phyloP scores from a whole-genome alignment of 2,797 vertebrate species.

The Tragelaphus eurycerus region DNA sequence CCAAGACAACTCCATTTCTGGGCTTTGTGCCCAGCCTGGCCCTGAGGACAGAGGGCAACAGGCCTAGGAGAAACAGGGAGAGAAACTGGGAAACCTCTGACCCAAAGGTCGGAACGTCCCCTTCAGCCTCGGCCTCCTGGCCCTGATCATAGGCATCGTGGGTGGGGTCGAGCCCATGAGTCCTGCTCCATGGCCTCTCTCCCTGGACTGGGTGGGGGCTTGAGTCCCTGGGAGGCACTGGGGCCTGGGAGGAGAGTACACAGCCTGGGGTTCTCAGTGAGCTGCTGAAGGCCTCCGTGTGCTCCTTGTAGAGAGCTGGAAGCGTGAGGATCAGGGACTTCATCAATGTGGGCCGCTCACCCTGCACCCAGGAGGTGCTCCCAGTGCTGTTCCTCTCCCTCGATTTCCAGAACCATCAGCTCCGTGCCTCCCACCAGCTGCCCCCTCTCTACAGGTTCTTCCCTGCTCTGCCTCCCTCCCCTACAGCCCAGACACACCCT shows the following conservation, averaged over 20 bases:
- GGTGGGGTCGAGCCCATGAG: neutral
- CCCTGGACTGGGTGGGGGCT: neutral
- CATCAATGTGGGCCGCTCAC: too few species aligned
- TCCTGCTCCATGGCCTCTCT: neutral
- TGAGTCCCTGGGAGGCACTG: rapidly evolving
- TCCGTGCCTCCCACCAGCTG: too few species aligned
- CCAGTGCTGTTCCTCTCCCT: rapidly evolving
- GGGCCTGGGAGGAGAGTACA: neutral
- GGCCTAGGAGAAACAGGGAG: neutral
- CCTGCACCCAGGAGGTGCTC: neutral
- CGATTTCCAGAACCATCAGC: neutral
- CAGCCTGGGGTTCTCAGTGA: neutral
- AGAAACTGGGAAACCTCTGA: neutral
- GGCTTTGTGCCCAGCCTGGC: neutral
- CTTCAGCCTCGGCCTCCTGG: neutral
- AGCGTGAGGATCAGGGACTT: neutral
- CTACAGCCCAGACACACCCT: neutral
- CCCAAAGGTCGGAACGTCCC: neutral
- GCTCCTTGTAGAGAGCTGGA: neutral
- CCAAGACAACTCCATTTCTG: neutral
- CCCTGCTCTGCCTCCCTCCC: rapidly evolving
- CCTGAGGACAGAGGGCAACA: neutral
- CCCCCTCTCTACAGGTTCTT: neutral
- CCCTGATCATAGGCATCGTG: neutral
- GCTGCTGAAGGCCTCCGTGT: neutral